A percentile compares a stretch with the other conserved stretches of the same genome.
Evolutionary conservation across 2,113 vertebrate genomes (phyloP).

Genomic region (Sebastes schlegelii): DNA sequence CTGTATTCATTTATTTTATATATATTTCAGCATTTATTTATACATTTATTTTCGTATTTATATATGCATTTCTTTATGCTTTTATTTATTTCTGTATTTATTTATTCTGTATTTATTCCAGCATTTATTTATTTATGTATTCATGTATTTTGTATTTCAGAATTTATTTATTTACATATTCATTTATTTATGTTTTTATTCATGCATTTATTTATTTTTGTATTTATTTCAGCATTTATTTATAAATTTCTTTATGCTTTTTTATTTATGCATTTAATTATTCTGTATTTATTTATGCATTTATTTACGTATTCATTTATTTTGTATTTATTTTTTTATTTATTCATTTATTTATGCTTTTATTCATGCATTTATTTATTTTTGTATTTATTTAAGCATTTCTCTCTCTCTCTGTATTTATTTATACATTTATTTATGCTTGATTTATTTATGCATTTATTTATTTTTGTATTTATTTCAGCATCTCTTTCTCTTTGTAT

Average conservation of each 20-base stretch:
- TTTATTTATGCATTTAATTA: background rate
- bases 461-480: background rate
- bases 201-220: background rate
- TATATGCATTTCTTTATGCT: background rate
- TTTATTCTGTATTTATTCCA: background rate
- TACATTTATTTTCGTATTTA: background rate
- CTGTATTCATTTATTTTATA: no score
- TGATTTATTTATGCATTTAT: background rate
- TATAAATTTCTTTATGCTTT: background rate
- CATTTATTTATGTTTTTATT: background rate
- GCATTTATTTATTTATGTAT: background rate
- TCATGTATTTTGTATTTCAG: background rate
- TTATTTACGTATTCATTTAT: background rate
- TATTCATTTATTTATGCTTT: background rate
- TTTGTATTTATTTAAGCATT: background rate
- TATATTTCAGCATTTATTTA: no score
- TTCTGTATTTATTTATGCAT: background rate
- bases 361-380: background rate
- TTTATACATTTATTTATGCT: background rate
- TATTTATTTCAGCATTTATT: background rate
- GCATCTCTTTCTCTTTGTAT: background rate
- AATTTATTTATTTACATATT: background rate
- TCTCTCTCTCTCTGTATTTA: no score
- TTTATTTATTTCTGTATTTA: no score
- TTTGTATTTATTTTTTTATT: background rate